Evolutionary conservation across 2,888 invertebrate species (phyloP).

Genomic region (Melanchra persicariae): DNA sequence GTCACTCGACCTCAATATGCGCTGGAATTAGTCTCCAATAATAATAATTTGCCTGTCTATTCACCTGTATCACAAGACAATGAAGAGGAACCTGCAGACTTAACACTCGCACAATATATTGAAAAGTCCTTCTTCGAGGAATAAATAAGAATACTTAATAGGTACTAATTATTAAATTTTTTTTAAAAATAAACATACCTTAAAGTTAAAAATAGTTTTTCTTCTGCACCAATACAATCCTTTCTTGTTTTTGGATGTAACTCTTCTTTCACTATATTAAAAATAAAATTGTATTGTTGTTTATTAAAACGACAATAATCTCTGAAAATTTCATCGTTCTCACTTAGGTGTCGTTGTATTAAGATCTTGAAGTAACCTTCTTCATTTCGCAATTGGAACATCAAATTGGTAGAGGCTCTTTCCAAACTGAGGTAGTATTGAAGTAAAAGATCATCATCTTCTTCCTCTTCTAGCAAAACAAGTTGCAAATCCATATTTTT

Average conservation of each 20-base stretch:
- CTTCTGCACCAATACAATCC: slow-evolving; percentile 18
- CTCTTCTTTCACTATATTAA: slow-evolving; percentile 18
- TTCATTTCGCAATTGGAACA: slow-evolving; percentile 20
- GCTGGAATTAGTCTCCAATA: slow-evolving; percentile 20
- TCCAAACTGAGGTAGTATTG: slow-evolving; percentile 22
- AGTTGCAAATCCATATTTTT: slow-evolving; percentile 1
- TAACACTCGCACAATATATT: slow-evolving; percentile 22
- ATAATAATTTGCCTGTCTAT: slow-evolving; percentile 23
- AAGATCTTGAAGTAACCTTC: slow-evolving; percentile 21
- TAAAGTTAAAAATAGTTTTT: slow-evolving; percentile 5
- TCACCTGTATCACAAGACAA: slow-evolving; percentile 23
- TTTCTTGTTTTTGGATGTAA: slow-evolving; percentile 17
- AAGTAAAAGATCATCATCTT: slow-evolving; percentile 5
- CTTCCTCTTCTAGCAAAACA: slow-evolving; percentile 5
- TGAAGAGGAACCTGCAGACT: slow-evolving; percentile 21
- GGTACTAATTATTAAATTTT: neutral
- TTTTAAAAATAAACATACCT: slow-evolving; percentile 6
- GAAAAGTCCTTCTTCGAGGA: slow-evolving; percentile 22
- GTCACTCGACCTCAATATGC: slow-evolving; percentile 16
- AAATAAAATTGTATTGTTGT: slow-evolving; percentile 18
- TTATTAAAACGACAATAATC: slow-evolving; percentile 22
- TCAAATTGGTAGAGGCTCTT: slow-evolving; percentile 22
- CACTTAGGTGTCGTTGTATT: slow-evolving; percentile 24
- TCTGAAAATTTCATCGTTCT: slow-evolving; percentile 20
- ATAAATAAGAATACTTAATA: slow-evolving; percentile 17